Evolutionary conservation across 2,113 vertebrate genomes (phyloP), one percentile per base, ranked within the genome.

Genomic region (Corvus hawaiiensis): DNA sequence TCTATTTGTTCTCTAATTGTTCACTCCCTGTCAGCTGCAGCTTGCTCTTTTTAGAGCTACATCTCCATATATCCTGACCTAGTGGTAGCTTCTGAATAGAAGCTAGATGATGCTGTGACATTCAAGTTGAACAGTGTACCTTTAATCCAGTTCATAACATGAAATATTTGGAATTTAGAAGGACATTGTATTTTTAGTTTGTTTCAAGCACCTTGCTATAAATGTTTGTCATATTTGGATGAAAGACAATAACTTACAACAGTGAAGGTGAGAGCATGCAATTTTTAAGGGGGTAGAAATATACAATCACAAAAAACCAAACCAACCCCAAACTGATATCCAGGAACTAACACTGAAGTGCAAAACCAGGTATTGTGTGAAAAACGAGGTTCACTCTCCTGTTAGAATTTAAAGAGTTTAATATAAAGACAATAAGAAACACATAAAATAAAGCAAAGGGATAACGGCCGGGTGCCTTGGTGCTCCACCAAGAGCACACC

Each of bases 141-240:
- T 94, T 91, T 79, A 67, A 61, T 78, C 91, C 30, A 76, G 74
- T 88, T 95, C 54, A 92, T 73, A 97, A 95, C 43, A 80, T 89
- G 63, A 64, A 78, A 33, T 26, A 89, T 80, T 75, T 64, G 64
- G 23, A 54, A 85, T 63, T 61, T 62, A 52, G 66, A 54, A 78
- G 41, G 35, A 56, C 9, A 28, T 24, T n/a, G 28, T 62, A 30
- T 62, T 59, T 80, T 85, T 59, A 68, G 44, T 54, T 58, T 84
- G 37, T 91, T 87, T 69, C 69, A 35, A 67, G 76, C 62, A 75
- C 32, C 22, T 55, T 69, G 32, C 54, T 62, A 63, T 68, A 49
- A 49, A 61, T 43, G 44, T 35, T 66, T 66, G 54, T 49, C 43
- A 54, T 37, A 51, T 48, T 75, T 86, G 44, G 26, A 59, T 64